Conservation (phyloP, 2,113 vertebrate species). For the Burhinus oedicnemus region DNA sequence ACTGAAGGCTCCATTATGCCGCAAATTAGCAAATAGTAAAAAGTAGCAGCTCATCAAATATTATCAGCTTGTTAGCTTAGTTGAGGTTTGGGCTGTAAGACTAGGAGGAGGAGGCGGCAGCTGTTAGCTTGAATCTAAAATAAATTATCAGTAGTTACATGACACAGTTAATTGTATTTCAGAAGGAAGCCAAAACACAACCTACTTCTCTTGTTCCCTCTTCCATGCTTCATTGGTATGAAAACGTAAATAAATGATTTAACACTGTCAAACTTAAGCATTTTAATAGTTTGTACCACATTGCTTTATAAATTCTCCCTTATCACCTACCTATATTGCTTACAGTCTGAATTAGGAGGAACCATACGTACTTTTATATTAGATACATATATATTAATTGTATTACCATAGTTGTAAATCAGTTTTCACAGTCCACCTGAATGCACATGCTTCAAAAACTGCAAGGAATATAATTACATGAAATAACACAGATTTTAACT, state of each 20-base stretch:
- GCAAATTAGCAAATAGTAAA: not conserved
- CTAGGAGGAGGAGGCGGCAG: not conserved
- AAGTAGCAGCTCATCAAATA: not conserved
- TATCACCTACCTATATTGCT: not conserved
- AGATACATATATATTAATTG: not conserved
- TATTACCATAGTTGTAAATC: not conserved
- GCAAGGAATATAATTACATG: not conserved
- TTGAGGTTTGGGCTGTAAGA: not conserved
- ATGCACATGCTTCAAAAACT: not conserved
- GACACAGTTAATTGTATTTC: not conserved
- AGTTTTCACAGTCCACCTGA: not conserved
- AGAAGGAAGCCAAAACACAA: slow-evolving; percentile 12
- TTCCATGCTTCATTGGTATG: not conserved
- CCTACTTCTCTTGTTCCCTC: not conserved
- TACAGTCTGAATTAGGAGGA: not conserved
- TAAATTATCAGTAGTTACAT: not conserved
- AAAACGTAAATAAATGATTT: slow-evolving; percentile 23
- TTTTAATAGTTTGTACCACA: not conserved
- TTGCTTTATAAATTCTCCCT: not conserved
- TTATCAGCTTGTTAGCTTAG: not conserved
- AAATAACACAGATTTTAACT: not conserved
- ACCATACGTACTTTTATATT: not conserved
- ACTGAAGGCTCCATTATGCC: not conserved
- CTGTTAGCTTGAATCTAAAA: not conserved
- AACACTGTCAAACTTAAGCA: not conserved